These are phyloP conservation scores for Watsonalla binaria DNA, from an alignment of 2,888 invertebrate species.

Conservation along the genomic window DNA sequence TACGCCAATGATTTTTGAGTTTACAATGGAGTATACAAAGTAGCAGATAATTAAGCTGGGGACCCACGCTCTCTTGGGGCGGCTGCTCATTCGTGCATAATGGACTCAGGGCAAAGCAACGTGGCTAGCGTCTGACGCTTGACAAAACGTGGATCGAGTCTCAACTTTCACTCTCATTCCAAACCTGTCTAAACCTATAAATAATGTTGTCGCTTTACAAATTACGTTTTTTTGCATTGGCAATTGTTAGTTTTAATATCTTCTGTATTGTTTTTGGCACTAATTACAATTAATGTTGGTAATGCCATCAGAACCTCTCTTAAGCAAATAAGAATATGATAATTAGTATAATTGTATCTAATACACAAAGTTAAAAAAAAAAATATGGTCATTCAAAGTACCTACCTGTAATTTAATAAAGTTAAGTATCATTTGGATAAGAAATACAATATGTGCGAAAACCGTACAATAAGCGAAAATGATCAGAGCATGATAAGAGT, in stretches of 20 bases:
- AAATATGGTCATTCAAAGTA: too few relatives aligned
- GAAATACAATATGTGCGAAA: background rate
- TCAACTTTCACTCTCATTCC: slow-evolving; percentile 71
- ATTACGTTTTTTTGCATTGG: slow-evolving; percentile 6
- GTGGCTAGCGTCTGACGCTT: slow-evolving; percentile 58
- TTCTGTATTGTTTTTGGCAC: background rate
- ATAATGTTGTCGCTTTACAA: slow-evolving; percentile 28
- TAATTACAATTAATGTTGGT: too few relatives aligned
- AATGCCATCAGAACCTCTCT: too few relatives aligned
- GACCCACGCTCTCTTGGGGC: slow-evolving; percentile 75
- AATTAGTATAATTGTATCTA: too few relatives aligned
- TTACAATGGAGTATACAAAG: slow-evolving; percentile 16
- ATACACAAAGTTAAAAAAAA: too few relatives aligned
- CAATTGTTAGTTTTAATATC: background rate
- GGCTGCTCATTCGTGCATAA: slow-evolving; percentile 77
- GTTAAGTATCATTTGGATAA: background rate
- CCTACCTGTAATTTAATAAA: too few relatives aligned
- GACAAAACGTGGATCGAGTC: slow-evolving; percentile 60
- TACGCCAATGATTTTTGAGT: slow-evolving; percentile 24
- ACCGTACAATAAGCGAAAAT: slow-evolving; percentile 26
- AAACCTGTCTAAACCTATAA: slow-evolving; percentile 54
- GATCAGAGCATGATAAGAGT: slow-evolving; percentile 42
- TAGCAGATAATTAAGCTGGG: slow-evolving; percentile 59
- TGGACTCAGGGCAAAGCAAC: slow-evolving; percentile 57
- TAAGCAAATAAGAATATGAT: too few relatives aligned